phyloP scores from a whole-genome alignment of 2,113 vertebrate species.

The Pedetes capensis region DNA sequence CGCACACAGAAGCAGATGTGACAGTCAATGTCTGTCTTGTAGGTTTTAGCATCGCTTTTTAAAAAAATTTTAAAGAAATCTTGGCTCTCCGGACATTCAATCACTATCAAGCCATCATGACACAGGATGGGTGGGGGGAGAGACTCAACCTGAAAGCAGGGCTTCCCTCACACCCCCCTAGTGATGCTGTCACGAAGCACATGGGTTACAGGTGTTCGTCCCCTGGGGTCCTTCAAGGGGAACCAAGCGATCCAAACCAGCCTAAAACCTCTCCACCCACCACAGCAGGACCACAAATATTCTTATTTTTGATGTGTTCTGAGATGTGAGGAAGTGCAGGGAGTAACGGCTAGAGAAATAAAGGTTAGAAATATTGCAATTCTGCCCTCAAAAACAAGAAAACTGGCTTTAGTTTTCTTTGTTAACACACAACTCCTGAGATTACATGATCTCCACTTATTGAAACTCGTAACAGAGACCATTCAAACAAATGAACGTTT shows the following conservation, averaged over 20 bases:
- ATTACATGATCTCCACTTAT: neutral
- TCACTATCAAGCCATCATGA: neutral
- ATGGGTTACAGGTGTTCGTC: rapidly evolving
- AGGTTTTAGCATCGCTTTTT: neutral
- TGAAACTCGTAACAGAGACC: neutral
- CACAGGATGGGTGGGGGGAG: too few species aligned
- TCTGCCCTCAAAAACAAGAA: neutral
- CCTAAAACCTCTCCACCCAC: neutral
- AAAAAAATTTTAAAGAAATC: neutral
- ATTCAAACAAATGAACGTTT: neutral
- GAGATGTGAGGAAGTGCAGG: neutral
- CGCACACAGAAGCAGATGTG: neutral
- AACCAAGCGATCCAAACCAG: too few species aligned
- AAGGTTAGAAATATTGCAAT: neutral
- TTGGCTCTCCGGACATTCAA: neutral
- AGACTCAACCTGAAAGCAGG: neutral
- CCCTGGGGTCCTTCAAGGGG: neutral
- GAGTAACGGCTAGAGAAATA: neutral
- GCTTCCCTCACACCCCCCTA: too few species aligned
- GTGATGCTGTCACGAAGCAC: rapidly evolving
- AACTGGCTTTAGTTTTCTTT: neutral
- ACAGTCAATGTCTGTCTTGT: neutral
- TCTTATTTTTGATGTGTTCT: neutral
- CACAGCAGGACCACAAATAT: neutral
- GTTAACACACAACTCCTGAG: neutral